Evolutionary conservation across 2,113 vertebrate species (phyloP).

Genomic region (Pao palembangensis): DNA sequence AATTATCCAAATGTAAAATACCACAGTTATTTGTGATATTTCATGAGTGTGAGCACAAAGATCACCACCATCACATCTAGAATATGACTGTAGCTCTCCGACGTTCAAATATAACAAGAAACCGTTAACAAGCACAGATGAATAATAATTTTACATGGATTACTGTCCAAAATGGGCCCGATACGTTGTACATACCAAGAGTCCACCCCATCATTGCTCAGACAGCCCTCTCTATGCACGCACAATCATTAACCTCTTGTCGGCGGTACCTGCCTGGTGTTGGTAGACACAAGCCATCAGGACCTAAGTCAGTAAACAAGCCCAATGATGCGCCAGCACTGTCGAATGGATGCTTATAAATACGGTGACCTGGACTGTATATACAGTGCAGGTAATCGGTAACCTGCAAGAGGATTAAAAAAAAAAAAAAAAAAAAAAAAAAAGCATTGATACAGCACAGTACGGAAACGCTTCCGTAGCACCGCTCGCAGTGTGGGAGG

Average conservation of each 20-base stretch:
- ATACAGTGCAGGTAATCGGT: conserved; percentile 17
- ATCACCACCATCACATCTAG: not conserved
- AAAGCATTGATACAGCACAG: conserved; percentile 53
- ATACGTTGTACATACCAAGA: conserved; percentile 8
- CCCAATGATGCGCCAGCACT: conserved; percentile 54
- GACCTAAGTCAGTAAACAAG: conserved; percentile 51
- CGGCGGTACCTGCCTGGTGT: conserved; percentile 67
- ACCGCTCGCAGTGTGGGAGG: conserved; percentile 73
- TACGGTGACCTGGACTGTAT: not conserved
- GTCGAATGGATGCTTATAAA: conserved; percentile 66
- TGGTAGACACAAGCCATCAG: conserved; percentile 51
- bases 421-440: conserved; percentile 24
- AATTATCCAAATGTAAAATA: not conserved
- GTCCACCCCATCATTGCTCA: conserved; percentile 1
- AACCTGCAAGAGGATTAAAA: conserved; percentile 16
- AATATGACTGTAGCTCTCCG: conserved; percentile 20
- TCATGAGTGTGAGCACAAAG: not conserved
- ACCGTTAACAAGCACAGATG: conserved; percentile 1
- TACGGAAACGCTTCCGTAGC: too few species aligned
- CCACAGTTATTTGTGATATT: not conserved
- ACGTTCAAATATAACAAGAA: not conserved
- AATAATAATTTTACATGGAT: not conserved
- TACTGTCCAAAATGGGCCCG: not conserved
- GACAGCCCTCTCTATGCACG: conserved; percentile 36
- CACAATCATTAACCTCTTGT: conserved; percentile 56